A percentile compares a stretch with the other conserved stretches of the same genome.
Conservation (phyloP, 2,797 vertebrate species). For the Esox masquinongy region DNA sequence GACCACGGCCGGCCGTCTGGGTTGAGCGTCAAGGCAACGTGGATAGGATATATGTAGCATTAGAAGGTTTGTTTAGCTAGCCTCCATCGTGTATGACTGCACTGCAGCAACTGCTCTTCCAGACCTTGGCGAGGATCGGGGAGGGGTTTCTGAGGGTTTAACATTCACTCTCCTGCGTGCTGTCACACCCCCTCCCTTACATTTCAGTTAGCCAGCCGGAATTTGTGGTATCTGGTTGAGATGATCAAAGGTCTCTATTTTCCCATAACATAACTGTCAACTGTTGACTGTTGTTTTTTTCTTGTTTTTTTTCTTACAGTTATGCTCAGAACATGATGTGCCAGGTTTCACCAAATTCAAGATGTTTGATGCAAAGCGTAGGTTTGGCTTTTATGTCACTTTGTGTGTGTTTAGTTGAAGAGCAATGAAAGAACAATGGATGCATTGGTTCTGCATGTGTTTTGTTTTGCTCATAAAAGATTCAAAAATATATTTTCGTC, state of each 20-base stretch:
- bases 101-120: not conserved
- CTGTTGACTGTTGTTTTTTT: conserved; percentile 44
- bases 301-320: conserved; percentile 71
- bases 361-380: conserved; percentile 97
- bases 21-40: not conserved
- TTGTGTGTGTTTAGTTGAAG: not conserved
- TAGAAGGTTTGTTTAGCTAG: not conserved
- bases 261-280: too few relatives aligned
- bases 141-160: not conserved
- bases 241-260: not conserved
- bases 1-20: not conserved
- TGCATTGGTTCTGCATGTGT: too few relatives aligned
- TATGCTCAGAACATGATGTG: conserved; percentile 92
- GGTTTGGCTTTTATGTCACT: conserved; percentile 62
- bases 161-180: not conserved
- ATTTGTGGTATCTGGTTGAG: not conserved
- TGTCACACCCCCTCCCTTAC: not conserved
- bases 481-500: too few relatives aligned
- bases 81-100: not conserved
- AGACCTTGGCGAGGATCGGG: too few relatives aligned
- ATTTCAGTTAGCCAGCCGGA: not conserved
- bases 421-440: too few relatives aligned
- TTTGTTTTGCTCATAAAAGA: too few relatives aligned
- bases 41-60: not conserved
- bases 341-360: conserved; percentile 95